Evolutionary conservation across 1,140 invertebrate genomes (phyloP).

Genomic region (Drosophila ananassae): DNA sequence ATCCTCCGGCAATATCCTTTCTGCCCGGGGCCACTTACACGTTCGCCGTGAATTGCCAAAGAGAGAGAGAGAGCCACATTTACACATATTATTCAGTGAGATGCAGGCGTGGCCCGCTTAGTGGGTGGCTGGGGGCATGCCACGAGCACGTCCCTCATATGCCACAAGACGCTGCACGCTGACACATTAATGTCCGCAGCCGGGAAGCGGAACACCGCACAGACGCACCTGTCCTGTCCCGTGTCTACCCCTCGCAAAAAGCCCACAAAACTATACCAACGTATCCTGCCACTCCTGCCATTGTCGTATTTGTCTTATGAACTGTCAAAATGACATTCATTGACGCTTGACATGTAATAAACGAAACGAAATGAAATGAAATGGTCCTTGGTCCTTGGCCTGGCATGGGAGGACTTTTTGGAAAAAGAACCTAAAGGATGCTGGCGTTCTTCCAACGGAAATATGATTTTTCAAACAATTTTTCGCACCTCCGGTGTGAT

Average conservation of each 20-base stretch:
- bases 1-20: slow-evolving; percentile 34
- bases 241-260: background rate
- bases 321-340: slow-evolving; percentile 77
- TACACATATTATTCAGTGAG: slow-evolving; percentile 38
- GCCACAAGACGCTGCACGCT: slow-evolving; percentile 46
- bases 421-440: background rate
- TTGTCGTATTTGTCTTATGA: slow-evolving; percentile 77
- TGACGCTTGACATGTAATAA: slow-evolving; percentile 76
- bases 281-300: slow-evolving; percentile 4
- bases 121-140: background rate
- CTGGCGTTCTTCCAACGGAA: slow-evolving; percentile 14
- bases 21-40: slow-evolving; percentile 39
- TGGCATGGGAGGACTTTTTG: background rate
- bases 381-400: background rate
- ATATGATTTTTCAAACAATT: slow-evolving; percentile 63
- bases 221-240: slow-evolving; percentile 42
- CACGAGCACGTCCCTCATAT: slow-evolving; percentile 54
- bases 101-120: slow-evolving; percentile 10
- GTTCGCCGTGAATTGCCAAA: slow-evolving; percentile 35
- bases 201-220: slow-evolving; percentile 13
- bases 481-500: slow-evolving; percentile 28
- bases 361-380: slow-evolving; percentile 49
- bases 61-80: slow-evolving; percentile 7
- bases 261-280: slow-evolving; percentile 35
- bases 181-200: slow-evolving; percentile 72